Evolutionary conservation across 2,797 vertebrate genomes (phyloP).

Genomic region (Luscinia megarhynchos): DNA sequence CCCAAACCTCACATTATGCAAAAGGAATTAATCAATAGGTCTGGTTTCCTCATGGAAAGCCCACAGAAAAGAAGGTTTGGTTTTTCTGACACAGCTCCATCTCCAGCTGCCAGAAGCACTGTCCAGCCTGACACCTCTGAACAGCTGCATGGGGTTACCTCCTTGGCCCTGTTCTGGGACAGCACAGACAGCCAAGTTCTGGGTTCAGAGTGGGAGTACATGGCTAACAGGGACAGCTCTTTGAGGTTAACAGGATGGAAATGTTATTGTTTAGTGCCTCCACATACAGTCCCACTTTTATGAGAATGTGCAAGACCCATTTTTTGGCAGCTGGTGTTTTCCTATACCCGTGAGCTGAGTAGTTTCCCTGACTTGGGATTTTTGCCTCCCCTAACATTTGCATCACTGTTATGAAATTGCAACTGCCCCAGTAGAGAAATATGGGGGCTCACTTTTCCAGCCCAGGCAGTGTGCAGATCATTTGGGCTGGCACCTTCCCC

Average conservation of each 20-base stretch:
- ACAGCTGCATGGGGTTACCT: accelerated
- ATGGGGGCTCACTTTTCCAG: background rate
- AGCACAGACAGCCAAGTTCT: background rate
- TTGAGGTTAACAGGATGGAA: background rate
- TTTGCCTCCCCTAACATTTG: background rate
- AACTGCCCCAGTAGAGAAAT: background rate
- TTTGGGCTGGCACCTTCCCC: slow-evolving; percentile 16
- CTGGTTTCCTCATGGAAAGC: background rate
- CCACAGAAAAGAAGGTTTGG: background rate
- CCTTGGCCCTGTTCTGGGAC: background rate
- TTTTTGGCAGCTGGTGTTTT: background rate
- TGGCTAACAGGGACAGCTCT: background rate
- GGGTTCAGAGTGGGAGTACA: background rate
- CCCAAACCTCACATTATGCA: background rate
- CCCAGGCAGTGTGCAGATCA: background rate
- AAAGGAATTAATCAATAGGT: background rate
- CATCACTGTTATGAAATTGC: background rate
- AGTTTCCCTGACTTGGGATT: background rate
- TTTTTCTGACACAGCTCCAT: background rate
- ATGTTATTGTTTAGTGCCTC: background rate
- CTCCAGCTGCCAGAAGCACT: background rate
- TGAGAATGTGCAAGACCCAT: background rate
- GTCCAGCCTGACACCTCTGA: background rate
- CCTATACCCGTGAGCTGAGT: background rate
- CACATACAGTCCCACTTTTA: background rate